Conservation (phyloP, 2,888 invertebrate genomes). For the Frankliniella fusca region DNA sequence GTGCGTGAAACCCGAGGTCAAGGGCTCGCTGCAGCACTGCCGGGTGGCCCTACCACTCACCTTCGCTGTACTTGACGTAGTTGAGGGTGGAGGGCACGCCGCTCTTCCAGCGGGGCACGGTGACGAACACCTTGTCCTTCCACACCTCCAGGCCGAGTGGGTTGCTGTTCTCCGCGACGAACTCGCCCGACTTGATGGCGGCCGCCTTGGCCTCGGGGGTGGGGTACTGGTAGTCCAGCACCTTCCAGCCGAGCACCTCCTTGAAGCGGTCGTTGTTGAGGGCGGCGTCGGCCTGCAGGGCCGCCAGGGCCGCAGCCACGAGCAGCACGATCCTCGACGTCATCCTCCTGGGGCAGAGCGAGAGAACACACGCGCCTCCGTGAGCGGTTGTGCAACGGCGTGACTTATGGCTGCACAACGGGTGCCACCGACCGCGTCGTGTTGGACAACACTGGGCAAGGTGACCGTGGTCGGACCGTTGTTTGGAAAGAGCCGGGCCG, state of each 20-base stretch:
- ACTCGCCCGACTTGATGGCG: conserved; percentile 59
- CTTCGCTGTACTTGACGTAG: conserved; percentile 52
- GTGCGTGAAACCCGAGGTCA: neutral
- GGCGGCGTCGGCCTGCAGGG: neutral
- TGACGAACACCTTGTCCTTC: conserved; percentile 58
- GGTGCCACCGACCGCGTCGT: neutral
- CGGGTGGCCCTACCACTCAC: neutral
- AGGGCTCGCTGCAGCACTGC: too few relatives aligned
- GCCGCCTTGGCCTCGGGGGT: conserved; percentile 55
- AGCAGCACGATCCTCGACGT: neutral
- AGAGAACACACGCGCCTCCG: neutral
- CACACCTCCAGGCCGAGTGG: conserved; percentile 67
- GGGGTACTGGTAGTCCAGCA: conserved; percentile 64
- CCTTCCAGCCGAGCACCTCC: conserved; percentile 66
- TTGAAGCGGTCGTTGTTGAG: conserved; percentile 46
- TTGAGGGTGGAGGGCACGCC: conserved; percentile 69
- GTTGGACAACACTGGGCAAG: neutral
- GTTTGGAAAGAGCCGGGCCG: neutral
- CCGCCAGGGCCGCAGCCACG: neutral
- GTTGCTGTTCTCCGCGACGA: conserved; percentile 62
- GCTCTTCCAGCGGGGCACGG: conserved; percentile 65
- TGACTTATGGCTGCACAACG: neutral
- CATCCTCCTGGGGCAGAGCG: neutral
- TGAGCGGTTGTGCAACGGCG: neutral
- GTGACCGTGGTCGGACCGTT: neutral